Evolutionary conservation across 2,888 invertebrate genomes (phyloP).

Genomic region (Lasioglossum lativentre): DNA sequence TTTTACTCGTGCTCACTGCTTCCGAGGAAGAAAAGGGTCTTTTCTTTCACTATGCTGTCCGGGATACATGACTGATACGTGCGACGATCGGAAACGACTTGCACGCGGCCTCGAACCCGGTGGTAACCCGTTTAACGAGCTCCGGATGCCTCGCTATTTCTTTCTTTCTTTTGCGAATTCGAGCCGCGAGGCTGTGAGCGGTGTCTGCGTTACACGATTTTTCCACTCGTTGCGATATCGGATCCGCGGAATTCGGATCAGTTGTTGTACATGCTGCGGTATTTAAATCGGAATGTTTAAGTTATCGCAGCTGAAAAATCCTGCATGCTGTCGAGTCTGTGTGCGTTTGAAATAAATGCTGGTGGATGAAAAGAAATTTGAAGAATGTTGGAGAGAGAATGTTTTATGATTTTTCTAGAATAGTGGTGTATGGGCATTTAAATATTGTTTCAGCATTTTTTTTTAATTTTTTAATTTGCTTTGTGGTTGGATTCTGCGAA

Average conservation of each 20-base stretch:
- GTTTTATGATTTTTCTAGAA: neutral
- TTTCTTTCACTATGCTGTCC: neutral
- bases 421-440: neutral
- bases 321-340: neutral
- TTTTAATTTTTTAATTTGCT: neutral
- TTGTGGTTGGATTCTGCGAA: no score
- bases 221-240: neutral
- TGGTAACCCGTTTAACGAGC: conserved; percentile 45
- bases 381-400: neutral
- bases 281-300: neutral
- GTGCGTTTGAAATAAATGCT: neutral
- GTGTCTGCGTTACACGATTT: neutral
- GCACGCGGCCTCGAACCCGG: conserved; percentile 3
- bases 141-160: conserved; percentile 38
- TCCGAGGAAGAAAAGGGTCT: neutral
- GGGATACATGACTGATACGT: conserved; percentile 44
- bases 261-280: neutral
- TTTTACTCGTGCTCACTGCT: conserved; percentile 18
- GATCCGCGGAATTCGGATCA: neutral
- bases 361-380: neutral
- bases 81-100: conserved; percentile 19
- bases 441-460: neutral
- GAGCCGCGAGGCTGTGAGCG: neutral
- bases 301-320: neutral
- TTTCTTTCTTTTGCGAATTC: conserved; percentile 21